Evolutionary conservation across 2,888 invertebrate species (phyloP).

Genomic region (Aphidius colemani): DNA sequence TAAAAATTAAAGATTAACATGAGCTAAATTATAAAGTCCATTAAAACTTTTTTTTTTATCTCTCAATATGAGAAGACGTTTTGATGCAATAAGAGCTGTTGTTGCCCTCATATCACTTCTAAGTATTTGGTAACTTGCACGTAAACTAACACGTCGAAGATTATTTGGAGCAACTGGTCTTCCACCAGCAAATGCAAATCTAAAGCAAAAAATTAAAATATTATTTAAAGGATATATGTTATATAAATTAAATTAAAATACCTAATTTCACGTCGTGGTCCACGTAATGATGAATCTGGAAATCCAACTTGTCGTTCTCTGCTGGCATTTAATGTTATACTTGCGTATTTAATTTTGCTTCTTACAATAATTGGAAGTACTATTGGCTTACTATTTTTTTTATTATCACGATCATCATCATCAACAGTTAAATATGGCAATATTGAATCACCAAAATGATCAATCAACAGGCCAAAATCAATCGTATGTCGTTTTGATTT

Average conservation of each 20-base stretch:
- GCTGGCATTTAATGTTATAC: slow-evolving; percentile 42
- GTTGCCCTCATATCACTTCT: slow-evolving; percentile 54
- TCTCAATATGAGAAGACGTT: slow-evolving; percentile 53
- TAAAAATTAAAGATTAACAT: slow-evolving; percentile 28
- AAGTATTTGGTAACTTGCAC: slow-evolving; percentile 56
- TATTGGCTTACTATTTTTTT: slow-evolving; percentile 31
- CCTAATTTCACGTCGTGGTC: slow-evolving; percentile 55
- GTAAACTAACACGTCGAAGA: slow-evolving; percentile 52
- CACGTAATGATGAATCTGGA: slow-evolving; percentile 53
- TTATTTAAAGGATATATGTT: not conserved
- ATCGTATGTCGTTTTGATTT: slow-evolving; percentile 48
- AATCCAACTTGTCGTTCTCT: slow-evolving; percentile 52
- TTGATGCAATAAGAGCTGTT: slow-evolving; percentile 53
- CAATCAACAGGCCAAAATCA: slow-evolving; percentile 44
- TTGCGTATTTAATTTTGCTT: slow-evolving; percentile 55
- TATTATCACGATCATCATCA: slow-evolving; percentile 23
- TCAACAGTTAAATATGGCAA: slow-evolving; percentile 47
- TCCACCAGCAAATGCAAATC: slow-evolving; percentile 57
- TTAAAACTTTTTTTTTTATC: slow-evolving; percentile 47
- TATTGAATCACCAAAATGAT: slow-evolving; percentile 56
- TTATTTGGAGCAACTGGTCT: slow-evolving; percentile 54
- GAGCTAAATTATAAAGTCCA: slow-evolving; percentile 35
- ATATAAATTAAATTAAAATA: slow-evolving; percentile 27
- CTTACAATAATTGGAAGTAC: slow-evolving; percentile 53
- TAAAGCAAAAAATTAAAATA: slow-evolving; percentile 32